A percentile compares a stretch with the other conserved stretches of the same genome.
phyloP scores from a whole-genome alignment of 64 coral and sea anemone species.

The Stichodactyla mertensii region DNA sequence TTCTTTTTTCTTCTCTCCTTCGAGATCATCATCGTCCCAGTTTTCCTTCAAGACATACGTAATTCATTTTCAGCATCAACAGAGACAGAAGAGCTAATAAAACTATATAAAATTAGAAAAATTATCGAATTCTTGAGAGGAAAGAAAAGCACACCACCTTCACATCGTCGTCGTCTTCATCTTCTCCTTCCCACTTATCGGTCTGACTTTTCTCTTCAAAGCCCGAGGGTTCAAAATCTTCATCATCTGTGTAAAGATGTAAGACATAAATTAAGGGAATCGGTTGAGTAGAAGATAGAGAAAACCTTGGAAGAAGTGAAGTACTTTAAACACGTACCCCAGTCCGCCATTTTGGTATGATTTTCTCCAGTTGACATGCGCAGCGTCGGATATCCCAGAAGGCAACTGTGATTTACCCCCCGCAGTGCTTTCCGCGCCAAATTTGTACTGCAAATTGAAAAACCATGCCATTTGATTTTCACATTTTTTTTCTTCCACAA shows the following conservation, averaged over 20 bases:
- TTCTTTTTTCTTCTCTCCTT: constrained; percentile 31
- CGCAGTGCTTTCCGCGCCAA: neutral
- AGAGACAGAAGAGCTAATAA: neutral
- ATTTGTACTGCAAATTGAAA: no score
- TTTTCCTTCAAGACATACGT: constrained; percentile 28
- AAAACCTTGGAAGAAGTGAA: neutral
- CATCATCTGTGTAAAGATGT: constrained; percentile 45
- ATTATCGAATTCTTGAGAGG: neutral
- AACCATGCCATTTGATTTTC: no score
- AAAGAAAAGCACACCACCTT: constrained; percentile 36
- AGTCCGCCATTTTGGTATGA: constrained; percentile 61
- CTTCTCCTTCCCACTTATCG: constrained; percentile 76
- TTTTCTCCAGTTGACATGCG: constrained; percentile 25
- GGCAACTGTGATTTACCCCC: neutral
- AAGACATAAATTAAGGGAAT: constrained; percentile 32
- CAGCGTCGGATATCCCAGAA: neutral
- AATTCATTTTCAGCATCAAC: neutral
- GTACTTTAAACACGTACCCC: constrained; percentile 31
- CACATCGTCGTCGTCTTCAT: constrained; percentile 57
- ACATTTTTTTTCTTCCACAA: no score
- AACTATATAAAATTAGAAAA: constrained; percentile 4
- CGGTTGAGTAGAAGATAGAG: neutral
- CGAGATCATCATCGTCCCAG: constrained; percentile 64
- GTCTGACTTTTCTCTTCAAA: constrained; percentile 26
- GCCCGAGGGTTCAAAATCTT: constrained; percentile 47